These are phyloP conservation scores for Aphrophora alni DNA, from an alignment of 2,888 invertebrate species.

Conservation along the genomic window DNA sequence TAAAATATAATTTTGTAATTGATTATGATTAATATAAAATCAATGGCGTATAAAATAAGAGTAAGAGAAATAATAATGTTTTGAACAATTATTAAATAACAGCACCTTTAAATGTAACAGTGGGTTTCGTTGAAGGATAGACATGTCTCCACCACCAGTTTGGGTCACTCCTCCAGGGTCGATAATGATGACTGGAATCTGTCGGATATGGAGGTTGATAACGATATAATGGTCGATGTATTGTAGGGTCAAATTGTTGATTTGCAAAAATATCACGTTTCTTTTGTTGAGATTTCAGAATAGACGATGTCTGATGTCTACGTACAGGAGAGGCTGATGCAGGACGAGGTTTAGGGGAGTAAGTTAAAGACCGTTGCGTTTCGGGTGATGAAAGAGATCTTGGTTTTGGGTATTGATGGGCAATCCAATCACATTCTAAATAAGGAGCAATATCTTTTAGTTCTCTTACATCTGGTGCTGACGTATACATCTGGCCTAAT, in stretches of 20 bases:
- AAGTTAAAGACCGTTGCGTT: conserved; percentile 63
- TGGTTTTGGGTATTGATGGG: conserved; percentile 76
- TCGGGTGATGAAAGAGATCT: conserved; percentile 66
- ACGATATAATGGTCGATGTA: conserved; percentile 76
- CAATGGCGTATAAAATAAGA: too few relatives aligned
- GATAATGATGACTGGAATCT: conserved; percentile 47
- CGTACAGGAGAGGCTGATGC: conserved; percentile 56
- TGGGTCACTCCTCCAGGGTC: conserved; percentile 56
- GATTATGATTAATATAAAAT: too few relatives aligned
- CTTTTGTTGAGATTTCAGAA: conserved; percentile 51
- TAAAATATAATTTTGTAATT: too few relatives aligned
- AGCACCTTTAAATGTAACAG: conserved; percentile 76
- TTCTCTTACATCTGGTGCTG: conserved; percentile 79
- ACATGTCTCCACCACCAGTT: conserved; percentile 58
- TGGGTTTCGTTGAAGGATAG: conserved; percentile 62
- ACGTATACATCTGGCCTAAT: conserved; percentile 79
- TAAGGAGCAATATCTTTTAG: conserved; percentile 79
- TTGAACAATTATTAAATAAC: neutral
- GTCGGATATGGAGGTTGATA: conserved; percentile 70
- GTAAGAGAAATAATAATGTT: too few relatives aligned
- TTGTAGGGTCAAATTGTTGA: conserved; percentile 75
- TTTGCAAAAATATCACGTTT: conserved; percentile 61
- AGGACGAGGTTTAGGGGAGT: conserved; percentile 54
- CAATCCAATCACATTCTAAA: conserved; percentile 79
- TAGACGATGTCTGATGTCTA: conserved; percentile 59